Base-by-base conservation (phyloP, 2,888 invertebrate species). In the Erynnis tages region DNA sequence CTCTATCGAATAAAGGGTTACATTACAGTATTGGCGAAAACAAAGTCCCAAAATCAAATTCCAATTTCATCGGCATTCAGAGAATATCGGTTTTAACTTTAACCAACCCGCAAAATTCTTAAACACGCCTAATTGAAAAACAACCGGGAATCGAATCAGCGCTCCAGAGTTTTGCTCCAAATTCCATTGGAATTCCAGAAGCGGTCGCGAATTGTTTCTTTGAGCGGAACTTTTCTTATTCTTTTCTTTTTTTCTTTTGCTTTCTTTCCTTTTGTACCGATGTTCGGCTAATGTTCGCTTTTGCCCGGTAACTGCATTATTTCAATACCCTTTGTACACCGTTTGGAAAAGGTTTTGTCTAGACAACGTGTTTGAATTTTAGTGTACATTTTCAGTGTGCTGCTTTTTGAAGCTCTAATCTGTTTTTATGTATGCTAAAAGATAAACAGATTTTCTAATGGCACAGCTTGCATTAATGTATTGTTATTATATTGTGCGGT, bases 61-160 rank as follows among this genome's bases (percentile, higher is more conserved):
- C 14, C 6, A 29, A 16, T 23, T 30, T 35, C 35, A 48, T 48
- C 30, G 30, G 16, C 10, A 7, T 40, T 40, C 16, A n/a, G 14
- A 43, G 19, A 25, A 32, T 34, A 49, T 34, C 25, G 32, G 32
- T 41, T 49, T n/a, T 23, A 49, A 40, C 30, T 49, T 21, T 41
- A 23, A 32, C 40, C 40, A 41, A 41, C 34, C 49, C 49, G 17
- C 40, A 41, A 50, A 50, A 50, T 43, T 43, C 27, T 41, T 43
- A 50, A 50, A 35, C 41, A 50, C 25, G 34, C 41, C 41, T 50
- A 43, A 50, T 43, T 50, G 49, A 50, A 50, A 49, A 50, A 43
- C 49, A 50, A 32, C 32, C 49, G 32, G 41, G 41, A 50, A 43
- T 35, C 16, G 41, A 50, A 50, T 50, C 41, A 35, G 41, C 11